These are phyloP conservation scores for Drosophila kuntzei DNA, from an alignment of 2,888 invertebrate genomes.

Conservation along the genomic window DNA sequence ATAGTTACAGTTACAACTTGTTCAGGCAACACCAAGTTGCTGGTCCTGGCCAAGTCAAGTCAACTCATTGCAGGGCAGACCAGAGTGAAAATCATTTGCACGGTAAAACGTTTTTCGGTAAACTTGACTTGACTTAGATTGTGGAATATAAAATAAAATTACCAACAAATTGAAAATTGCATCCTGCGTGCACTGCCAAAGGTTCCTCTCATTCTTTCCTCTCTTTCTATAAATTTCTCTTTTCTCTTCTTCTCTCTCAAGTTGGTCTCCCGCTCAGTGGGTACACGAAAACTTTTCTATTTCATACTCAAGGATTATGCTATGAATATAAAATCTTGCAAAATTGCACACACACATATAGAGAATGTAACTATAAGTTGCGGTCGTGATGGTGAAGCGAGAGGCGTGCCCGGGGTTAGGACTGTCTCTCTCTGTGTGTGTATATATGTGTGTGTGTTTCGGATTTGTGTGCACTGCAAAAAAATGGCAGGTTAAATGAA, in stretches of 20 bases:
- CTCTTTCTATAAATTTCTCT: background rate
- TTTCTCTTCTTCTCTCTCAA: background rate
- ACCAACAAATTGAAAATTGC: slow-evolving; percentile 80
- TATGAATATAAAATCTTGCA: slow-evolving; percentile 78
- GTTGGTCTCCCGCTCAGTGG: slow-evolving; percentile 18
- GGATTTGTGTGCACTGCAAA: slow-evolving; percentile 55
- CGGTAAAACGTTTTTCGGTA: slow-evolving; percentile 80
- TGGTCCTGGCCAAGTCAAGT: slow-evolving; percentile 18
- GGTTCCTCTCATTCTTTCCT: slow-evolving; percentile 12
- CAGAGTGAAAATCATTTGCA: slow-evolving; percentile 79
- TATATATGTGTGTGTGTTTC: slow-evolving; percentile 23
- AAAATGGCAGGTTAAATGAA: slow-evolving; percentile 35
- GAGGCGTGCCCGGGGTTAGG: slow-evolving; percentile 61
- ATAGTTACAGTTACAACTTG: slow-evolving; percentile 69
- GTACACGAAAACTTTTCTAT: slow-evolving; percentile 74
- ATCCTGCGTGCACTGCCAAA: slow-evolving; percentile 69
- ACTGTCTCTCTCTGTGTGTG: slow-evolving; percentile 34
- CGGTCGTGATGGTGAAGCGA: slow-evolving; percentile 62
- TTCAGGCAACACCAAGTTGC: slow-evolving; percentile 33
- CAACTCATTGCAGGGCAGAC: slow-evolving; percentile 10
- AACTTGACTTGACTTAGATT: slow-evolving; percentile 79
- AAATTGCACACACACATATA: slow-evolving; percentile 67
- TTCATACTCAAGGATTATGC: slow-evolving; percentile 77
- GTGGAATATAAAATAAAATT: slow-evolving; percentile 79
- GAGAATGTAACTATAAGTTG: slow-evolving; percentile 64